Evolutionary conservation across 2,888 invertebrate genomes (phyloP).

Genomic region (Ochropleura leucogaster): DNA sequence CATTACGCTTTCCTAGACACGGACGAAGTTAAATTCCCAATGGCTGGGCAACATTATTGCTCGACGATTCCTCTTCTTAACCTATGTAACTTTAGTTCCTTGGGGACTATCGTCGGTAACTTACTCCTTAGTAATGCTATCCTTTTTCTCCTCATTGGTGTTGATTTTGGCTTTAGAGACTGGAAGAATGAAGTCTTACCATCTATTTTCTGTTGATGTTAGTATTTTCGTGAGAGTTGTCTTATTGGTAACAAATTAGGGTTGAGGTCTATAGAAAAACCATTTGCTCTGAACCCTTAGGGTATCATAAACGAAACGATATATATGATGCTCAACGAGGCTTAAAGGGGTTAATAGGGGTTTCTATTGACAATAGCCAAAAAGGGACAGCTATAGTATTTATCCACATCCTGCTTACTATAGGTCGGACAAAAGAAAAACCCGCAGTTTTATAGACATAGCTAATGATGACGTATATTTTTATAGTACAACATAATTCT

Average conservation of each 20-base stretch:
- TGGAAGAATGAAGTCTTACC: background rate
- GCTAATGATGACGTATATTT: conserved; percentile 8
- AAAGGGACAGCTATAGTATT: conserved; percentile 1
- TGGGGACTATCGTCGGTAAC: conserved; percentile 2
- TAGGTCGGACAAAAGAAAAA: background rate
- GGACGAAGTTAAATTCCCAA: conserved; percentile 12
- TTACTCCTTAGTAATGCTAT: background rate
- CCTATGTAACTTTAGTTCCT: conserved; percentile 25
- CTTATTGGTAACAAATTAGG: conserved; percentile 18
- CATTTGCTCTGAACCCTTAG: conserved; percentile 13
- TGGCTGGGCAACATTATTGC: conserved; percentile 17
- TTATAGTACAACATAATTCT: background rate
- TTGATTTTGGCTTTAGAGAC: conserved; percentile 3
- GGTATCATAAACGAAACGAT: conserved; percentile 26
- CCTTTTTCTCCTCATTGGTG: conserved; percentile 17
- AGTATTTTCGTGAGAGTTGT: background rate
- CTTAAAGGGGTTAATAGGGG: background rate
- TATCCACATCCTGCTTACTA: conserved; percentile 8
- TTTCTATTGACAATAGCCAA: conserved; percentile 6
- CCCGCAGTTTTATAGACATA: background rate
- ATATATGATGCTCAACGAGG: conserved; percentile 8
- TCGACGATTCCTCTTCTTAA: conserved; percentile 32
- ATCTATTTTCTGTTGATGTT: background rate
- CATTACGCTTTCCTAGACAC: conserved; percentile 35
- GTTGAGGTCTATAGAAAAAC: conserved; percentile 4